These are phyloP conservation scores for Sebastes hopkinsi DNA, from an alignment of 2,797 vertebrate genomes.

Conservation along the genomic window DNA sequence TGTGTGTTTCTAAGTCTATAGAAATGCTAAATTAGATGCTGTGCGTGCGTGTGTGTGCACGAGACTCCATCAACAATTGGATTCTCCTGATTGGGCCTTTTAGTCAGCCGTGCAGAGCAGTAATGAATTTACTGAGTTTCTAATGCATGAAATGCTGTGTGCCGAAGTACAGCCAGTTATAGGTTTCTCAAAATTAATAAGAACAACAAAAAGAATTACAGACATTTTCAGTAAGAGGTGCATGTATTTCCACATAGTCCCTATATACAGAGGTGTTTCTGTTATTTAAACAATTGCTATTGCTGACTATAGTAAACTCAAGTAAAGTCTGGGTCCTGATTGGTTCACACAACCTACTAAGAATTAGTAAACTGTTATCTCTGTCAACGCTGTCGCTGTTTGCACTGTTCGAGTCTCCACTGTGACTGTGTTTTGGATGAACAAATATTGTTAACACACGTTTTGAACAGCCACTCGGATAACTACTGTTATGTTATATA, in stretches of 20 bases:
- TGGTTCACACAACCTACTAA: too few species aligned
- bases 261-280: background rate
- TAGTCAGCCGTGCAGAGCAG: slow-evolving; percentile 17
- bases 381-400: too few species aligned
- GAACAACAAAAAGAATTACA: background rate
- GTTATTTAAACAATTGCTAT: background rate
- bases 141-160: slow-evolving; percentile 1
- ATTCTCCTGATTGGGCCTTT: slow-evolving; percentile 12
- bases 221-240: background rate
- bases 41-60: slow-evolving; percentile 7
- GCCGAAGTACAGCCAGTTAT: background rate
- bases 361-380: too few species aligned
- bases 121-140: slow-evolving; percentile 23
- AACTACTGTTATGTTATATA: too few species aligned
- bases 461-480: too few species aligned
- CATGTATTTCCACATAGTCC: background rate
- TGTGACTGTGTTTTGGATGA: too few species aligned
- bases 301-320: too few species aligned
- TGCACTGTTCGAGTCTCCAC: too few species aligned
- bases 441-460: too few species aligned
- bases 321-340: too few species aligned
- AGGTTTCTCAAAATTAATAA: background rate
- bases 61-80: slow-evolving; percentile 1
- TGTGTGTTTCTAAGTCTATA: slow-evolving; percentile 27
- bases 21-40: slow-evolving; percentile 36